A percentile compares a stretch with the other conserved stretches of the same genome.
phyloP scores from a whole-genome alignment of 2,113 vertebrate species.

The Panurus biarmicus region DNA sequence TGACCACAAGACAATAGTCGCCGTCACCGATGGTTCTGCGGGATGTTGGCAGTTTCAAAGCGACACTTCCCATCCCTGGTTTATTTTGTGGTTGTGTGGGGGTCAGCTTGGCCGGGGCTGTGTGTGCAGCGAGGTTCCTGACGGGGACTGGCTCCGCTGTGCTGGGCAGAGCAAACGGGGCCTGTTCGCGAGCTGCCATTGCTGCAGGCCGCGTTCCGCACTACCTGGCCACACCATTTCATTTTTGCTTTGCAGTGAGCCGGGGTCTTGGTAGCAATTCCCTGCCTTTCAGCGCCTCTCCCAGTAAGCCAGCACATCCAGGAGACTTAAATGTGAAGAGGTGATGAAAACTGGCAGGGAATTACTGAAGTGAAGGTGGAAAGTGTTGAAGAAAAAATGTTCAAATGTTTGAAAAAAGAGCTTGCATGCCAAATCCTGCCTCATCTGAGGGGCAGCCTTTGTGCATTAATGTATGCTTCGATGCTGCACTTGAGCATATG shows the following conservation, averaged over 20 bases:
- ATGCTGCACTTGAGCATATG: background rate
- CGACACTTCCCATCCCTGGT: background rate
- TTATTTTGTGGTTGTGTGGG: rapidly evolving
- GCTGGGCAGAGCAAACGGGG: background rate
- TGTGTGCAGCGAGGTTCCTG: background rate
- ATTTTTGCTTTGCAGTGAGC: background rate
- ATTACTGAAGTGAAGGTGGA: background rate
- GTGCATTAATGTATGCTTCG: background rate
- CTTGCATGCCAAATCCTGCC: background rate
- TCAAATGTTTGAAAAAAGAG: background rate
- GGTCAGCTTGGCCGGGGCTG: background rate
- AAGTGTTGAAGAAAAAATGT: background rate
- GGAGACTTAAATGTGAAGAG: background rate
- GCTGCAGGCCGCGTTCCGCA: background rate
- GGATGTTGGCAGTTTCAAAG: background rate
- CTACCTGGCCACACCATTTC: rapidly evolving
- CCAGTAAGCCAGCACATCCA: background rate
- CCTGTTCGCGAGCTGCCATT: background rate
- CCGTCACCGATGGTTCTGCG: background rate
- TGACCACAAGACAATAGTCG: background rate
- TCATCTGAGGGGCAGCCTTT: background rate
- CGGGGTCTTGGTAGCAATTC: too few species aligned
- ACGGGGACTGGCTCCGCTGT: background rate
- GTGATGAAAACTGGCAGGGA: background rate
- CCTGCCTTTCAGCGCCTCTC: background rate